These are phyloP conservation scores for Heptranchias perlo DNA, from an alignment of 2,113 vertebrate genomes.

Conservation along the genomic window DNA sequence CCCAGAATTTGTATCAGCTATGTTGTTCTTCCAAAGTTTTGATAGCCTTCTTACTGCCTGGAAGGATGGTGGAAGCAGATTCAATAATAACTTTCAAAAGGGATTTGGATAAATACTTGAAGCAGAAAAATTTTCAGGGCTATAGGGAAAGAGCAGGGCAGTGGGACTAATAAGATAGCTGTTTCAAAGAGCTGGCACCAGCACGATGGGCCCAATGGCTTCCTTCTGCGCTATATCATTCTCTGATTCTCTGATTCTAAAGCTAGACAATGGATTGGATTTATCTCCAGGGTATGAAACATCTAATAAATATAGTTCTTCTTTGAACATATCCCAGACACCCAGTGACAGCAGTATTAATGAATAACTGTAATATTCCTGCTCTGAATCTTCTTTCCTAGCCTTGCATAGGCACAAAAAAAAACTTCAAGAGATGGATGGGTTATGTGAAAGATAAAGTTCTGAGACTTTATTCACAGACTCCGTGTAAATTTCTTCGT, in stretches of 20 bases:
- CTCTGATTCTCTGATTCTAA: too few relatives aligned
- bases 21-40: conserved; percentile 4
- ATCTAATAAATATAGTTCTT: conserved; percentile 20
- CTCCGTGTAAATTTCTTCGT: conserved; percentile 1
- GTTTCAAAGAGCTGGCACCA: too few relatives aligned
- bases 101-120: too few relatives aligned
- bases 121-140: too few relatives aligned
- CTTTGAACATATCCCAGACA: not conserved
- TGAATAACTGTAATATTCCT: not conserved
- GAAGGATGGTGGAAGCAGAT: too few relatives aligned
- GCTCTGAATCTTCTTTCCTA: not conserved
- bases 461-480: not conserved
- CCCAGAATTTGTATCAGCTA: not conserved
- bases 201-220: too few relatives aligned
- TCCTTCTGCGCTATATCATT: too few relatives aligned
- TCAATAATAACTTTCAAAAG: too few relatives aligned
- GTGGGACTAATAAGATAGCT: too few relatives aligned
- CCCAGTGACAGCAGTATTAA: not conserved
- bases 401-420: not conserved
- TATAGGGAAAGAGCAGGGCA: too few relatives aligned
- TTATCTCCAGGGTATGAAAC: conserved; percentile 22
- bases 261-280: not conserved
- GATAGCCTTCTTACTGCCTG: not conserved
- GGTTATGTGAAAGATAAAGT: conserved; percentile 3
- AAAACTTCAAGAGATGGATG: not conserved